Evolutionary conservation across 2,113 vertebrate genomes (phyloP).

Genomic region (Hiodon alosoides): DNA sequence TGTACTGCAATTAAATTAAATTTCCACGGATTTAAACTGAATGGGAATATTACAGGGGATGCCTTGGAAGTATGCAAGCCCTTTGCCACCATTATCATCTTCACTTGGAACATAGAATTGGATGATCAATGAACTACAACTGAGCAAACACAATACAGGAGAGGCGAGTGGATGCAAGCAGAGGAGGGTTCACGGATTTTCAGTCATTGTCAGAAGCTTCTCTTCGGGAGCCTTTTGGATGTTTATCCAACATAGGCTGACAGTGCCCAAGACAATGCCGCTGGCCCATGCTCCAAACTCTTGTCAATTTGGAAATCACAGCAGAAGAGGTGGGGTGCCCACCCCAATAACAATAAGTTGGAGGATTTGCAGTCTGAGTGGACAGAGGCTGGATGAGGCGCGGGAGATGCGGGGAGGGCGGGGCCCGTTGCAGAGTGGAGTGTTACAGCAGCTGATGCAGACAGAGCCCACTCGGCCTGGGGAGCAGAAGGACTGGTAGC

Average conservation of each 20-base stretch:
- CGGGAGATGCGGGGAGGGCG: slow-evolving; percentile 35
- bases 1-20: too few relatives aligned
- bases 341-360: not conserved
- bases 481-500: slow-evolving; percentile 47
- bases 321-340: not conserved
- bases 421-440: slow-evolving; percentile 46
- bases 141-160: too few relatives aligned
- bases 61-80: too few relatives aligned
- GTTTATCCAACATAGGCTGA: not conserved
- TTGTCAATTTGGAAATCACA: not conserved
- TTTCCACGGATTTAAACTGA: too few relatives aligned
- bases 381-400: not conserved
- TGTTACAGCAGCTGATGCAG: slow-evolving; percentile 51
- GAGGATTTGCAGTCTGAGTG: slow-evolving; percentile 15
- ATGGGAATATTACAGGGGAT: too few relatives aligned
- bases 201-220: not conserved
- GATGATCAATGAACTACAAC: too few relatives aligned
- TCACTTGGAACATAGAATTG: too few relatives aligned
- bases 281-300: not conserved
- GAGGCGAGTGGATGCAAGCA: too few relatives aligned
- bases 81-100: too few relatives aligned
- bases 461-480: slow-evolving; percentile 44
- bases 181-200: not conserved
- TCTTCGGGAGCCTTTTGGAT: not conserved
- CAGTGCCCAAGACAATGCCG: not conserved